phyloP scores from a whole-genome alignment of 1,140 invertebrate species.

The Trachymyrmex septentrionalis region DNA sequence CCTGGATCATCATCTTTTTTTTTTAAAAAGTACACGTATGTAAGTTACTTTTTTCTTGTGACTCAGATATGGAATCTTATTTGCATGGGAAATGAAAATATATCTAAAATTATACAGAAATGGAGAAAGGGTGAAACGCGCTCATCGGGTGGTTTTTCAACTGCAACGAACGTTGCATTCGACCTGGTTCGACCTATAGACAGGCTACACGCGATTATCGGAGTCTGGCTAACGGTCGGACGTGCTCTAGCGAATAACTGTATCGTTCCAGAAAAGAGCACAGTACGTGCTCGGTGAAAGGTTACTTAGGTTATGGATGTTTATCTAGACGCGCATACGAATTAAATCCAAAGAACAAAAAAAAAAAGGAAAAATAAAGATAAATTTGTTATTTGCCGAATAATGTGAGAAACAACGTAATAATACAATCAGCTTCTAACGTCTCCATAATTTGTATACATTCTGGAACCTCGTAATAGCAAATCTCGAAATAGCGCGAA shows the following conservation, averaged over 20 bases:
- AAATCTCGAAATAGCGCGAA: no score
- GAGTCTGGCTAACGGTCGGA: slow-evolving; percentile 69
- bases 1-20: no score
- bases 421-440: neutral
- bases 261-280: slow-evolving; percentile 63
- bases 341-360: neutral
- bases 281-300: slow-evolving; percentile 64
- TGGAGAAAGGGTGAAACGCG: neutral
- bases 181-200: slow-evolving; percentile 53
- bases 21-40: no score
- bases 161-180: slow-evolving; percentile 31
- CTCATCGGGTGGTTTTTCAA: slow-evolving; percentile 8
- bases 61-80: neutral
- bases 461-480: no score
- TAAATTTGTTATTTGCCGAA: neutral
- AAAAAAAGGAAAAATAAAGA: neutral
- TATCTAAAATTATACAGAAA: slow-evolving; percentile 5
- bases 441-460: neutral
- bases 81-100: neutral
- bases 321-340: slow-evolving; percentile 41
- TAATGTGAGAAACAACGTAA: neutral
- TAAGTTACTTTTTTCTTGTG: no score
- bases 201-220: slow-evolving; percentile 61
- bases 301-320: slow-evolving; percentile 63
- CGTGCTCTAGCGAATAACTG: slow-evolving; percentile 74